A percentile compares a stretch with the other conserved stretches of the same genome.
Conservation (phyloP, 2,113 vertebrate species). For the mouse (Mus musculus) region GRCm39 chr2:46419001-46419500, state of each 20-base stretch:
- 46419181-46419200: neutral
- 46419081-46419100: neutral
- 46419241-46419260: neutral
- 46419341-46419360: neutral
- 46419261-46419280: neutral
- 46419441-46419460: neutral
- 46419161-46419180: fast-evolving
- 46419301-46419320: neutral
- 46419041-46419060: neutral
- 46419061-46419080: neutral
- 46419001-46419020: neutral
- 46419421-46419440: neutral
- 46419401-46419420: neutral
- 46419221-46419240: neutral
- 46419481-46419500: neutral
- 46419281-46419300: neutral
- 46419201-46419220: neutral
- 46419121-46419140: neutral
- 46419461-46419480: neutral
- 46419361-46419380: neutral
- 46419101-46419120: neutral
- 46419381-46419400: neutral
- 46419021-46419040: neutral
- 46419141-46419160: neutral
- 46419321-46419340: neutral